Conservation (phyloP, 2,888 invertebrate genomes). For the Clepsis dumicolana region DNA sequence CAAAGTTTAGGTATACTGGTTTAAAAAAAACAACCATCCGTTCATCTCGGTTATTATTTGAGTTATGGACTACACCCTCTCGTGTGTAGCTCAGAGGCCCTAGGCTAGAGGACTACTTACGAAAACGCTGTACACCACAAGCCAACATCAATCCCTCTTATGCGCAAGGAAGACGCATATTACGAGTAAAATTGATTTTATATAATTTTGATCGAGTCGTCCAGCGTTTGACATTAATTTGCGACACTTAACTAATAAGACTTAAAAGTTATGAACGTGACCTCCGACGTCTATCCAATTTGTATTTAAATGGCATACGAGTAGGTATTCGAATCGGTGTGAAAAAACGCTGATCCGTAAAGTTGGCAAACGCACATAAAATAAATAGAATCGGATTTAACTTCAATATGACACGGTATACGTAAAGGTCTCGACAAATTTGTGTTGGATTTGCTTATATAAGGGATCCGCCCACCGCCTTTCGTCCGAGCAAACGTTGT, state of each 20-base stretch:
- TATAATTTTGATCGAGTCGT: too few species aligned
- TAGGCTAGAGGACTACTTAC: too few species aligned
- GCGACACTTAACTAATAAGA: too few species aligned
- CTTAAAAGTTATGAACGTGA: neutral
- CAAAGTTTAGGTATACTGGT: neutral
- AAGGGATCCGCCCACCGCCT: neutral
- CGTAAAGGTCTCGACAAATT: neutral
- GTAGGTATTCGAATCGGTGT: neutral
- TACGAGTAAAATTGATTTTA: too few species aligned
- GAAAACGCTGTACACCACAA: too few species aligned
- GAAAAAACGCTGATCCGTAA: neutral
- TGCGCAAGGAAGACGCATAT: too few species aligned
- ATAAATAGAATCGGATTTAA: slow-evolving; percentile 7
- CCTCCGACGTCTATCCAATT: neutral
- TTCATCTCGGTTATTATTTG: neutral
- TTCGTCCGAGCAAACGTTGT: neutral
- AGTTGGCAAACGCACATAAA: neutral
- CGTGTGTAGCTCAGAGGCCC: too few species aligned
- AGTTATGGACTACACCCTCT: neutral
- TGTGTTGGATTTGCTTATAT: neutral
- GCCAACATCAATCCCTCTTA: too few species aligned
- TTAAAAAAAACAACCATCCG: neutral
- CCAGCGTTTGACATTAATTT: too few species aligned
- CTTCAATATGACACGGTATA: slow-evolving; percentile 1
- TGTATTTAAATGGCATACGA: neutral